Base-by-base conservation (phyloP, 2,113 vertebrate genomes). In the Syrrhaptes paradoxus region DNA sequence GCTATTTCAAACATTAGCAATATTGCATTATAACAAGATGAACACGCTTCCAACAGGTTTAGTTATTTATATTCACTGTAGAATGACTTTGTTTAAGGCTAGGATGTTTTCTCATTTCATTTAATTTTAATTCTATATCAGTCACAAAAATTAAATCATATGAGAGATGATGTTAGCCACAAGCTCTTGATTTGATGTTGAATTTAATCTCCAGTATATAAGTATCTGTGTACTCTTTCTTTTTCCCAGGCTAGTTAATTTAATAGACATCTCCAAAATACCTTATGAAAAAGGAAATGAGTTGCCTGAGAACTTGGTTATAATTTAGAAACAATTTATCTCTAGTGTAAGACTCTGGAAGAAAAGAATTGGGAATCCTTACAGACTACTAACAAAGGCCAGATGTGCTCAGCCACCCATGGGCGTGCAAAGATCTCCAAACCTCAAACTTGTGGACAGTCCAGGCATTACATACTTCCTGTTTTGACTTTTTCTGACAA, bases 261-360 rank as follows among this genome's bases (percentile, higher is more conserved):
- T 84, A 92, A 88, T 41, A 66, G 49, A 73, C 49, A 49, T 92
- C 93, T 62, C 13, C 49, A 89, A 94, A 94, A 92, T 91, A 83
- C 51, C 70, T 91, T 93, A 51, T 9, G 2, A 94, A 93, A 92
- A 22, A 51, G 65, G 19, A 63, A 87, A 91, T 77, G 17, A 89
- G 46, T 43, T 73, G 7, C 68, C n/a, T 79, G 43, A 85, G 29
- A 68, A 82, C 18, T 92, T 93, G 75, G 76, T 89, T 89, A 10
- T 57, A 58, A 93, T 17, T 75, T 75, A 94, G 57, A 41, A 92
- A 41, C 87, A 80, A 87, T 72, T 89, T 68, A 43, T 25, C 46
- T 85, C 45, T 55, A 95, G 76, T 28, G 26, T 85, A 70, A 80
- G 43, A 85, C 59, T 91, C 63, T 87, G 67, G 28, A 28, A 74